These are phyloP conservation scores for Mus musculus DNA, from an alignment of 2,113 vertebrate genomes.

Conservation along the genomic window GRCm39 chr3:49421001-49421500, in stretches of 20 bases:
- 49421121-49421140: not conserved
- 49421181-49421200: accelerated
- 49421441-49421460: too few species aligned
- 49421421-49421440: too few species aligned
- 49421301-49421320: too few species aligned
- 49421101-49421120: not conserved
- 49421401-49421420: too few species aligned
- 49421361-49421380: too few species aligned
- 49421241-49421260: not conserved
- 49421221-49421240: not conserved
- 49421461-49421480: too few species aligned
- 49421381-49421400: too few species aligned
- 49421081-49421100: not conserved
- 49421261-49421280: not conserved
- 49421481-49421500: too few species aligned
- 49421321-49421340: too few species aligned
- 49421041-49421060: not conserved
- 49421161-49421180: not conserved
- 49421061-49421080: not conserved
- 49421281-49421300: too few species aligned
- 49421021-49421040: not conserved
- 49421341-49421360: too few species aligned
- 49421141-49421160: not conserved
- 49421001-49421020: not conserved
- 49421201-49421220: not conserved